These are phyloP conservation scores for Ametastegia equiseti DNA, from an alignment of 2,888 invertebrate genomes.

Conservation along the genomic window DNA sequence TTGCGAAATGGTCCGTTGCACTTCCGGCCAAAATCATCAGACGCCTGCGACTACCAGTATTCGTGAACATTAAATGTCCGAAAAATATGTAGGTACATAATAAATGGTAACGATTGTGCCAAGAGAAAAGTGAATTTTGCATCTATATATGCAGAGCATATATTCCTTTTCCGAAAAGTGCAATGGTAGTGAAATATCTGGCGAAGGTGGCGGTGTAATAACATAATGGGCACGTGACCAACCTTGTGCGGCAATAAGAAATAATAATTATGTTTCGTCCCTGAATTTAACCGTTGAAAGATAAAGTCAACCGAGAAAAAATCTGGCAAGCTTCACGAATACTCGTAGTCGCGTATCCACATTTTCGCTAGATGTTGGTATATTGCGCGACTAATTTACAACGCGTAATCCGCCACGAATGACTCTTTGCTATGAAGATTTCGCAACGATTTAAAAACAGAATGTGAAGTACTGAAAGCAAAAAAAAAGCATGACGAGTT, in stretches of 20 bases:
- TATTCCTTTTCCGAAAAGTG: neutral
- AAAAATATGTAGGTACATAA: neutral
- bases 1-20: neutral
- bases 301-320: constrained; percentile 9
- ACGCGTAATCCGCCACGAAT: neutral
- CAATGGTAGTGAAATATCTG: neutral
- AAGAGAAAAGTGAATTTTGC: neutral
- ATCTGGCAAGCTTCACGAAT: constrained; percentile 6
- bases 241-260: neutral
- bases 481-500: neutral
- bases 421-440: neutral
- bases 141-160: neutral
- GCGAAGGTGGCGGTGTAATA: neutral
- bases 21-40: neutral
- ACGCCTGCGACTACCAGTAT: neutral
- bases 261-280: neutral
- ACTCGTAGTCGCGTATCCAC: neutral
- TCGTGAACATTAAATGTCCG: neutral
- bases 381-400: neutral
- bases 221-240: constrained; percentile 10
- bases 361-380: neutral
- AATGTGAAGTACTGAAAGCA: neutral
- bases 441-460: neutral
- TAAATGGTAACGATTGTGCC: neutral
- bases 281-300: constrained; percentile 28